Evolutionary conservation across 2,888 invertebrate genomes (phyloP).

Genomic region (Meta bourneti): DNA sequence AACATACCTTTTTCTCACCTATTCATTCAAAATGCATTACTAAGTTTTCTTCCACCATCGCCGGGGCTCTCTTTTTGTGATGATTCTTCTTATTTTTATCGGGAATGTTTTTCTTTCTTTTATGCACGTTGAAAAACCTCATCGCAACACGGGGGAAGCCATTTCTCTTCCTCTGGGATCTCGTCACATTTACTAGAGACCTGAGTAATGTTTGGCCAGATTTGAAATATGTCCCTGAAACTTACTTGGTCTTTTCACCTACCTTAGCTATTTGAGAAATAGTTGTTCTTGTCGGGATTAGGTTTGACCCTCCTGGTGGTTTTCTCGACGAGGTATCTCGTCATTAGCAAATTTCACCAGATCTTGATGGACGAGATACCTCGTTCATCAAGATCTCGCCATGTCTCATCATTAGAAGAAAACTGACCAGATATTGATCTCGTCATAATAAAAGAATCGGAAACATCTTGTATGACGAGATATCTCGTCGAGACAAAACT

Average conservation of each 20-base stretch:
- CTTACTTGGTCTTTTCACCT: background rate
- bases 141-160: background rate
- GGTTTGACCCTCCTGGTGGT: too few relatives aligned
- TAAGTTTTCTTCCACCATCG: background rate
- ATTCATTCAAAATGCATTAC: background rate
- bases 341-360: too few relatives aligned
- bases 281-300: too few relatives aligned
- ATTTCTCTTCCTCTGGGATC: background rate
- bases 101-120: background rate
- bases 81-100: background rate
- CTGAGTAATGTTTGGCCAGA: constrained; percentile 17
- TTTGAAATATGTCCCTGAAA: constrained; percentile 2
- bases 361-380: too few relatives aligned
- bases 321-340: too few relatives aligned
- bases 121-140: background rate
- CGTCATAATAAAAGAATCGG: too few relatives aligned
- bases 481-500: too few relatives aligned
- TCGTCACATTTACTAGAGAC: background rate
- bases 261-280: too few relatives aligned
- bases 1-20: background rate
- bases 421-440: too few relatives aligned
- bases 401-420: too few relatives aligned
- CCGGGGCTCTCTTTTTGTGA: background rate
- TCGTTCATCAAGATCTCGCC: too few relatives aligned
- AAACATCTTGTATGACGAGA: too few relatives aligned